A percentile compares a stretch with the other conserved stretches of the same genome.
These are phyloP conservation scores for Tretioscincus oriximinensis DNA, from an alignment of 2,113 vertebrate genomes.

Conservation along the genomic window DNA sequence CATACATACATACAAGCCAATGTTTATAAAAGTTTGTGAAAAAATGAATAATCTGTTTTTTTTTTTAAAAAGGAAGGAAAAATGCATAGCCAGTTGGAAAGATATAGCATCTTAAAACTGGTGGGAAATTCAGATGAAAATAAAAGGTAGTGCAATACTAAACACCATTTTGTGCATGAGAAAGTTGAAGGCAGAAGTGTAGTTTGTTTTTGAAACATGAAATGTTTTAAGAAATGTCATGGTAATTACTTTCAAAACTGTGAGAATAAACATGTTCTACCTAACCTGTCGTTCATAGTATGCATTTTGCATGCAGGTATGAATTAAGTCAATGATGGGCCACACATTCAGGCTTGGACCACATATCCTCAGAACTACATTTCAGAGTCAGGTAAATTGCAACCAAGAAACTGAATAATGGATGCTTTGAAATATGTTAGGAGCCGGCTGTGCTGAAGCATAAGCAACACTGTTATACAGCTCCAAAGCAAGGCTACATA, in stretches of 20 bases:
- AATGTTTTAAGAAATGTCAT: no score
- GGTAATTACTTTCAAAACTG: neutral
- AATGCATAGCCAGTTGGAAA: neutral
- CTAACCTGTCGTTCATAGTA: neutral
- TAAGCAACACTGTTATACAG: neutral
- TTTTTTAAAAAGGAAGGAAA: no score
- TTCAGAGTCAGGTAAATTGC: neutral
- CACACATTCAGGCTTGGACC: neutral
- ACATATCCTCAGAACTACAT: neutral
- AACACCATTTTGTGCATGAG: no score
- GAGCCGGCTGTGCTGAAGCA: neutral
- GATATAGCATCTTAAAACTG: no score
- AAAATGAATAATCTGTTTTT: no score
- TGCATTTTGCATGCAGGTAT: neutral
- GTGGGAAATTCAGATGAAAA: no score
- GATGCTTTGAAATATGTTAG: constrained; percentile 3
- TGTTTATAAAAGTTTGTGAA: no score
- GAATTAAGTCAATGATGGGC: neutral
- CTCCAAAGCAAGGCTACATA: constrained; percentile 18
- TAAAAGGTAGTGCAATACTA: no score
- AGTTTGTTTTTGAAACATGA: neutral
- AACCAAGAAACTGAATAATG: neutral
- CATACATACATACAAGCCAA: no score
- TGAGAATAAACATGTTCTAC: neutral
- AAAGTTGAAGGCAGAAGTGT: no score